Percentiles rank a stretch among this genome's conserved stretches.
phyloP scores from a whole-genome alignment of 2,113 vertebrate species.

The Marcusenius ussheri region DNA sequence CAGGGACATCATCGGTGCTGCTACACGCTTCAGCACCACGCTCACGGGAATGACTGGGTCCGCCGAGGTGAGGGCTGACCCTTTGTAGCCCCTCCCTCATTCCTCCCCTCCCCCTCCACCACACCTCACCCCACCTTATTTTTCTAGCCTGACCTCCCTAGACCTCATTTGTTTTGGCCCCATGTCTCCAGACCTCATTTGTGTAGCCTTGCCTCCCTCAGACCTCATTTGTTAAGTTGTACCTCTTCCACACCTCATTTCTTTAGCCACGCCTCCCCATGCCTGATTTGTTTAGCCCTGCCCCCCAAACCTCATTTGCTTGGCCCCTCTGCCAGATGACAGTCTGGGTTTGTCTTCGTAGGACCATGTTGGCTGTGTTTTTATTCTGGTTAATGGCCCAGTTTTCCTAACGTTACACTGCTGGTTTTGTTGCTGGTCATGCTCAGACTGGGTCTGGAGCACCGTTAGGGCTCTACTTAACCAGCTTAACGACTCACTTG shows the following conservation, averaged over 20 bases:
- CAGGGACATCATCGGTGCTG: slow-evolving; percentile 64
- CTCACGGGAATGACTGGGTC: slow-evolving; percentile 65
- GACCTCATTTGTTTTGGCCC: neutral
- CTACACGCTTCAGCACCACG: slow-evolving; percentile 52
- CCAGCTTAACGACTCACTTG: neutral
- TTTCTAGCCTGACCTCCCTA: neutral
- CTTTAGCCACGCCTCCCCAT: neutral
- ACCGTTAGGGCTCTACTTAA: neutral
- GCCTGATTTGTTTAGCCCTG: neutral
- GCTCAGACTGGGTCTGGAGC: neutral
- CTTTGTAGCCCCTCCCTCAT: neutral
- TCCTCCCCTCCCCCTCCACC: neutral
- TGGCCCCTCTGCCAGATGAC: neutral
- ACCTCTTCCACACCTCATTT: neutral
- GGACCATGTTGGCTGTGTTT: neutral
- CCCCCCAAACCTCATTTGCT: neutral
- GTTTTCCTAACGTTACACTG: neutral
- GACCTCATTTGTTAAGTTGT: neutral
- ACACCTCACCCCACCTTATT: neutral
- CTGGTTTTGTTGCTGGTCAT: neutral
- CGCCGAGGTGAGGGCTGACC: slow-evolving; percentile 60
- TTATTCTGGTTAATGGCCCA: neutral
- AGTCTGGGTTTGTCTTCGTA: neutral
- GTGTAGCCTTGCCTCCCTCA: neutral
- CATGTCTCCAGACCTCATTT: neutral